phyloP scores from a whole-genome alignment of 2,797 vertebrate species.

The Sebastes miniatus region DNA sequence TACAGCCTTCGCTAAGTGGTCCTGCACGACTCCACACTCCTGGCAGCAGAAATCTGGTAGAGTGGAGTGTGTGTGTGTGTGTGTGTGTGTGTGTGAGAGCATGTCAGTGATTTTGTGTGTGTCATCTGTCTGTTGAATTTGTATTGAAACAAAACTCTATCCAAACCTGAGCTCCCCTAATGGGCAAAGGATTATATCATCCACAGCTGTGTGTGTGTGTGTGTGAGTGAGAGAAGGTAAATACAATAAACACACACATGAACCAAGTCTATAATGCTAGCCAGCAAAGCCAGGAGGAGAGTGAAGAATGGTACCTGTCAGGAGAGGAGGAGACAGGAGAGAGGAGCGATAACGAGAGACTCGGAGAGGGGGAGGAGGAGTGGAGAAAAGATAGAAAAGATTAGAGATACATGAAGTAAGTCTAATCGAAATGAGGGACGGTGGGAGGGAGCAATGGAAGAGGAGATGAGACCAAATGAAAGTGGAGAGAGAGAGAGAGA shows the following conservation, averaged over 20 bases:
- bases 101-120: background rate
- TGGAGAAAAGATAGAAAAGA: constrained; percentile 49
- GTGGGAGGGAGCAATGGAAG: constrained; percentile 31
- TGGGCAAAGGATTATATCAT: constrained; percentile 53
- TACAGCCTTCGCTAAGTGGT: constrained; percentile 35
- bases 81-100: background rate
- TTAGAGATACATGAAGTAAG: constrained; percentile 66
- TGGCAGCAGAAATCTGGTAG: background rate
- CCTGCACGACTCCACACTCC: constrained; percentile 26
- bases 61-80: background rate
- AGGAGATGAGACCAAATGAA: constrained; percentile 33
- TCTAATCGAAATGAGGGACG: constrained; percentile 55
- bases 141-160: constrained; percentile 46
- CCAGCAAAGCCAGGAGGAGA: constrained; percentile 41
- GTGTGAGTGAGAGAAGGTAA: background rate
- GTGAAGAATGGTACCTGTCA: constrained; percentile 75
- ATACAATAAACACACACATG: background rate
- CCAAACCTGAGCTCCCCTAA: constrained; percentile 50
- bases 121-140: constrained; percentile 17
- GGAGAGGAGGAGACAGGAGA: constrained; percentile 56
- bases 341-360: constrained; percentile 58
- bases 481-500: constrained; percentile 10
- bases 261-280: constrained; percentile 2
- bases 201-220: constrained; percentile 8
- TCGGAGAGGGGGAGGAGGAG: constrained; percentile 22